Evolutionary conservation across 2,888 invertebrate genomes (phyloP), one percentile per base, ranked within the genome.

Genomic region (Sinelater perroti): DNA sequence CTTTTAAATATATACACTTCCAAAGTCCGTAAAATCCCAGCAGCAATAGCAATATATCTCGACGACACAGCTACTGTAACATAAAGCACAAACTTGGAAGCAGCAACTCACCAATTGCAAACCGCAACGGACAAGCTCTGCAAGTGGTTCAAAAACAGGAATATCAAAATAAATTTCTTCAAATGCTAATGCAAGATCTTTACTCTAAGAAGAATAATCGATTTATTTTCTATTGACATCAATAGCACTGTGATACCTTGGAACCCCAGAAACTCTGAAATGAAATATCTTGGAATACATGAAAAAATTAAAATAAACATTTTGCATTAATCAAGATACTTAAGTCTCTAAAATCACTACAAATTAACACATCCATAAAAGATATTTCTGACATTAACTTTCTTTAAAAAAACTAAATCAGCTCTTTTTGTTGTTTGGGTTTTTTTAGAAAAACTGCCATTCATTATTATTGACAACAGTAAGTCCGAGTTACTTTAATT

Each of bases 121-220:
- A 20, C 6, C 2, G 36, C 35, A 14, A 35, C 35, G 3, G 16
- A 38, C 16, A 38, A 38, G 11, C 18, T 38, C 2, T 20, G 11
- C 14, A 21, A 21, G 7, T 40, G 38, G 21, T 21, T 40, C 8
- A 40, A 21, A 11, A 40, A 8, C 5, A 21, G 38, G 11, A 40
- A 40, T 8, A 21, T 20, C 8, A 20, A 40, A 24, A 40, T 40
- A 2, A 40, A 40, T 21, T 14, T 24, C 38, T 40, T 24, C 7
- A 40, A 21, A 21, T 40, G 21, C 17, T 13, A 40, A 21, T 21
- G 21, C 21, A 21, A 40, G 38, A 40, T 40, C 10, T 40, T 40
- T 24, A 40, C 38, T 11, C 24, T 40, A 20, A 1, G 21, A 21
- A 21, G 38, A 21, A 40, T 40, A 40, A 40, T 3, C 11, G n/a